Conservation (phyloP, 1,140 invertebrate genomes). For the Cyrtorhinus lividipennis region DNA sequence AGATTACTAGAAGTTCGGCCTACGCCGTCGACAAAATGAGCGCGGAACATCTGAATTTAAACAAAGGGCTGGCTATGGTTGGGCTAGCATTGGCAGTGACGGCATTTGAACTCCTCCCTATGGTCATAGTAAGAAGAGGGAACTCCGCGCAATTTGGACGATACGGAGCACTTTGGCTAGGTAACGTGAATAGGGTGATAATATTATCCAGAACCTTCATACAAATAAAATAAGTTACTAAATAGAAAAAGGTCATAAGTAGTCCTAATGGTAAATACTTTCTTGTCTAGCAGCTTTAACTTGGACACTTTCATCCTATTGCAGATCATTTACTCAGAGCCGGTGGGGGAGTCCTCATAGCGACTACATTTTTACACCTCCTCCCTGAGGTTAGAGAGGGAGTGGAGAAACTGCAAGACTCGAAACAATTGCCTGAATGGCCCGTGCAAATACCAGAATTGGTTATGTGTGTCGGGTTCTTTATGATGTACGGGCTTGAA, state of each 20-base stretch:
- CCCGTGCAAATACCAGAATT: slow-evolving; percentile 36
- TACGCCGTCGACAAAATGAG: too few relatives aligned
- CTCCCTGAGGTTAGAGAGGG: slow-evolving; percentile 68
- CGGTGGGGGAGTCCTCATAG: slow-evolving; percentile 79
- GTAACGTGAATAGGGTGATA: not conserved
- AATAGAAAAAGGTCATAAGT: too few relatives aligned
- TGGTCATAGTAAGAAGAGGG: not conserved
- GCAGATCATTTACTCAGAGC: slow-evolving; percentile 33
- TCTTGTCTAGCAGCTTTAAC: too few relatives aligned
- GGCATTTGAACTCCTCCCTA: not conserved
- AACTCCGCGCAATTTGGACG: not conserved
- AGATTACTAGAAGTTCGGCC: too few relatives aligned
- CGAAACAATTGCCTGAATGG: slow-evolving; percentile 3
- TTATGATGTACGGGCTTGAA: slow-evolving; percentile 40
- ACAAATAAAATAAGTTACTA: too few relatives aligned
- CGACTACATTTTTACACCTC: slow-evolving; percentile 79
- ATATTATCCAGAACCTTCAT: too few relatives aligned
- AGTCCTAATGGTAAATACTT: too few relatives aligned
- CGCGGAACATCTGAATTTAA: slow-evolving; percentile 1
- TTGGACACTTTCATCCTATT: too few relatives aligned
- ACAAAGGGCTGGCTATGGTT: not conserved
- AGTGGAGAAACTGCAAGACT: slow-evolving; percentile 17
- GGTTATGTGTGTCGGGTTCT: slow-evolving; percentile 39
- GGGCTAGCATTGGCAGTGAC: not conserved
- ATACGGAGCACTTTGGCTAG: not conserved